Percentiles rank a stretch among this genome's conserved stretches.
These are phyloP conservation scores for Siniperca obscura DNA, from an alignment of 2,797 vertebrate species.

Conservation along the genomic window DNA sequence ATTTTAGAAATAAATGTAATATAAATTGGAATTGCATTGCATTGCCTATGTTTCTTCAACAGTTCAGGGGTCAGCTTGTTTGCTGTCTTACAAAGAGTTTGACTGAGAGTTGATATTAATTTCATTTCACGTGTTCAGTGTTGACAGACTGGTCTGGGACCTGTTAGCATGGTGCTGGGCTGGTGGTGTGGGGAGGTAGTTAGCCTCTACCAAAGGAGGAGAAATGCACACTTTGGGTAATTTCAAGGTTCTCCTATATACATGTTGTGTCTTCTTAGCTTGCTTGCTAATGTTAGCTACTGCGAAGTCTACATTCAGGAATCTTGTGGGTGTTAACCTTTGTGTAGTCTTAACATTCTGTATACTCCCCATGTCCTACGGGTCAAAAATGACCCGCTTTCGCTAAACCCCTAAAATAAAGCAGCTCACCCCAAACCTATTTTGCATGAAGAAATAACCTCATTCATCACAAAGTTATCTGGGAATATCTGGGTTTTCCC, in stretches of 20 bases:
- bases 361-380: too few species aligned
- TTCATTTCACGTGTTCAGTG: too few species aligned
- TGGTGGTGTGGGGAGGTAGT: not conserved
- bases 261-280: too few species aligned
- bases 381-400: not conserved
- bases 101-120: not conserved
- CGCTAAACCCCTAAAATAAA: not conserved
- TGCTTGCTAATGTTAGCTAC: too few species aligned
- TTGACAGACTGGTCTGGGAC: too few species aligned
- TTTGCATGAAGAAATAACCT: too few species aligned
- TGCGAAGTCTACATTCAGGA: too few species aligned
- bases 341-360: not conserved
- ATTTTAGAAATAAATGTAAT: not conserved
- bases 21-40: not conserved
- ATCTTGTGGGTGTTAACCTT: too few species aligned
- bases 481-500: too few species aligned
- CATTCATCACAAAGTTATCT: too few species aligned
- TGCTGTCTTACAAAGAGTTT: not conserved
- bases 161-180: not conserved
- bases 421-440: too few species aligned
- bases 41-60: not conserved
- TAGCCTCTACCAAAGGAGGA: too few species aligned
- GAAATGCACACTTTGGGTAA: not conserved
- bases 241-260: not conserved
- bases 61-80: not conserved